These are phyloP conservation scores for Helleia helle DNA, from an alignment of 2,888 invertebrate species.

Conservation along the genomic window DNA sequence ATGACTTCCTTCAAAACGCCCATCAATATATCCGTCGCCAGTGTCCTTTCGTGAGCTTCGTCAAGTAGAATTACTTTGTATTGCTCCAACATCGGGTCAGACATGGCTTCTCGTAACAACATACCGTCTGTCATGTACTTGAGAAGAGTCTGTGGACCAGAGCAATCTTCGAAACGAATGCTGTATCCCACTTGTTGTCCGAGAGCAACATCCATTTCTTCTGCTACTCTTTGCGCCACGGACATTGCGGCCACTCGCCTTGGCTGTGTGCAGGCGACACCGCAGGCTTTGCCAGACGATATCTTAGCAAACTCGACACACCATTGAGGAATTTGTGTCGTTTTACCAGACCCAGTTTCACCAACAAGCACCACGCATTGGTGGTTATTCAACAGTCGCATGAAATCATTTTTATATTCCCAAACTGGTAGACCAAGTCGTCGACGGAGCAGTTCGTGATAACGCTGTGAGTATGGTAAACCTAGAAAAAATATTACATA, in stretches of 20 bases:
- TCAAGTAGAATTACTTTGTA: conserved; percentile 97
- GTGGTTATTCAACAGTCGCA: conserved; percentile 92
- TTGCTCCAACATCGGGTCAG: conserved; percentile 96
- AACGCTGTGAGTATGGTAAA: conserved; percentile 89
- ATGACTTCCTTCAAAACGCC: conserved; percentile 98
- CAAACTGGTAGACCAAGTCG: conserved; percentile 96
- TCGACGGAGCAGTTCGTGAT: conserved; percentile 91
- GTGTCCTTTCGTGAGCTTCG: conserved; percentile 98
- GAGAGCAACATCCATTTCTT: conserved; percentile 98
- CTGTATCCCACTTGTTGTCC: conserved; percentile 76
- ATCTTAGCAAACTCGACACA: conserved; percentile 58
- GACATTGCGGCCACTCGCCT: conserved; percentile 99
- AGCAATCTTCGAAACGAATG: conserved; percentile 99
- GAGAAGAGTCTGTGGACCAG: conserved; percentile 92
- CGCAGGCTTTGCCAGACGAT: conserved; percentile 48
- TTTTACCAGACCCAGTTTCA: conserved; percentile 99
- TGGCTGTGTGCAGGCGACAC: conserved; percentile 96
- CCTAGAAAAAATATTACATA: conserved; percentile 43
- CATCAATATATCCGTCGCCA: conserved; percentile 99
- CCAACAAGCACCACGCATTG: conserved; percentile 98
- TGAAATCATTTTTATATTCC: conserved; percentile 97
- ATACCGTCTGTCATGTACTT: conserved; percentile 99
- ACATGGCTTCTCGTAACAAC: conserved; percentile 99
- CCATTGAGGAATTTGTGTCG: conserved; percentile 96
- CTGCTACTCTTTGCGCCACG: conserved; percentile 98